These are phyloP conservation scores for Cosmia pyralina DNA, from an alignment of 2,888 invertebrate genomes.

Conservation along the genomic window DNA sequence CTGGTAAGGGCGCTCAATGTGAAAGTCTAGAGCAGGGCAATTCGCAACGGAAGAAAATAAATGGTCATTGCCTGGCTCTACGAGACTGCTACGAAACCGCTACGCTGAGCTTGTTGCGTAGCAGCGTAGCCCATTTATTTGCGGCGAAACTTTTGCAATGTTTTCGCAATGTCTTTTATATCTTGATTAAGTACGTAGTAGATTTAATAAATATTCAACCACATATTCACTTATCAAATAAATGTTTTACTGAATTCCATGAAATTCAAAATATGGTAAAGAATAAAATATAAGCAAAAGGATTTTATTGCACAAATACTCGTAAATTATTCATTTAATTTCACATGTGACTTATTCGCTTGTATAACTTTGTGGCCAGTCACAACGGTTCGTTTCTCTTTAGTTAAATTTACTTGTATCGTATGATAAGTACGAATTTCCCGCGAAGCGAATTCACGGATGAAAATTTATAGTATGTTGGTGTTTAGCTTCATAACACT, in stretches of 20 bases:
- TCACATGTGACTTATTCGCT: neutral
- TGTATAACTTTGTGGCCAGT: neutral
- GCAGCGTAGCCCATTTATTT: slow-evolving; percentile 33
- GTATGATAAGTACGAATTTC: slow-evolving; percentile 5
- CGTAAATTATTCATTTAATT: slow-evolving; percentile 28
- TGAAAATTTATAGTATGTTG: neutral
- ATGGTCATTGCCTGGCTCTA: slow-evolving; percentile 38
- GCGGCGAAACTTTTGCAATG: slow-evolving; percentile 2
- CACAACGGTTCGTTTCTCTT: neutral
- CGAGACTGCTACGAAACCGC: slow-evolving; percentile 32
- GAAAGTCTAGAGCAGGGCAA: slow-evolving; percentile 5
- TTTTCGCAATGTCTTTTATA: slow-evolving; percentile 1
- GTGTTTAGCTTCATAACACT: neutral
- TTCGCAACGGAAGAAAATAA: slow-evolving; percentile 32
- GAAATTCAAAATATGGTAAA: slow-evolving; percentile 16
- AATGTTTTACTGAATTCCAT: neutral
- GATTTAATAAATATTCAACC: slow-evolving; percentile 7
- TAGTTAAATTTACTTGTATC: slow-evolving; percentile 7
- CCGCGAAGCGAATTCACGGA: slow-evolving; percentile 1
- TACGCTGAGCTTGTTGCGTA: slow-evolving; percentile 36
- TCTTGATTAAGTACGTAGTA: neutral
- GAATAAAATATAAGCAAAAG: slow-evolving; percentile 5
- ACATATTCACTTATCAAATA: neutral
- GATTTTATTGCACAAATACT: slow-evolving; percentile 8
- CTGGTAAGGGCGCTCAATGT: slow-evolving; percentile 3